phyloP scores from a whole-genome alignment of 2,113 vertebrate genomes.

The Sylvia atricapilla region DNA sequence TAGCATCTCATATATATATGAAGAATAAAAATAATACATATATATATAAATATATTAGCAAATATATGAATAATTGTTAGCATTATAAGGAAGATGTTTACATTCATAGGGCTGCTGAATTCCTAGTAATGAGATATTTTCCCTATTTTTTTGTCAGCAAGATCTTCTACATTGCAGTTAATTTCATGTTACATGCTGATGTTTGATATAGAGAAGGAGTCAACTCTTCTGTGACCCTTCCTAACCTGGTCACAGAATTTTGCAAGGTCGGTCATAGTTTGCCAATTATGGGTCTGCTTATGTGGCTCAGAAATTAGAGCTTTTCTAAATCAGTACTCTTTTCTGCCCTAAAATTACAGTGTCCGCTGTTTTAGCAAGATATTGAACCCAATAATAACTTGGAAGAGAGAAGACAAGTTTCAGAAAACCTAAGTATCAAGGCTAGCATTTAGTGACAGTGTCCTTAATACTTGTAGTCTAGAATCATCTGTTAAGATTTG shows the following conservation, averaged over 20 bases:
- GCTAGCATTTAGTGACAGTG: slow-evolving; percentile 59
- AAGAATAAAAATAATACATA: neutral
- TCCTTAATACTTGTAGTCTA: slow-evolving; percentile 35
- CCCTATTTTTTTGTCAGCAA: neutral
- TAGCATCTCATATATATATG: neutral
- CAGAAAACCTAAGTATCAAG: slow-evolving; percentile 20
- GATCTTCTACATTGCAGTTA: neutral
- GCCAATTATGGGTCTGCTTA: neutral
- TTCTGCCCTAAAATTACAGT: slow-evolving; percentile 11
- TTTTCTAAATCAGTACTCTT: neutral
- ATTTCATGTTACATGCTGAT: neutral
- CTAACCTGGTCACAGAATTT: slow-evolving; percentile 8
- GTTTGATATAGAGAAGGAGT: neutral
- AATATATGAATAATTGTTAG: neutral
- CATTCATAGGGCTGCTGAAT: neutral
- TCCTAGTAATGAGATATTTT: neutral
- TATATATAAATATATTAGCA: neutral
- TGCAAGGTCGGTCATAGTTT: neutral
- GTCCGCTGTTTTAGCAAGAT: slow-evolving; percentile 23
- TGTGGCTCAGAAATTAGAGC: slow-evolving; percentile 3
- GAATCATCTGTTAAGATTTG: slow-evolving; percentile 41
- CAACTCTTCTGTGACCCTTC: neutral
- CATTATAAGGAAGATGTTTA: neutral
- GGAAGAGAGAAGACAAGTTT: slow-evolving; percentile 54
- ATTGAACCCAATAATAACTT: slow-evolving; percentile 40